A percentile compares a stretch with the other conserved stretches of the same genome.
Conservation (phyloP, 1,140 invertebrate genomes). For the Drosophila asahinai region DNA sequence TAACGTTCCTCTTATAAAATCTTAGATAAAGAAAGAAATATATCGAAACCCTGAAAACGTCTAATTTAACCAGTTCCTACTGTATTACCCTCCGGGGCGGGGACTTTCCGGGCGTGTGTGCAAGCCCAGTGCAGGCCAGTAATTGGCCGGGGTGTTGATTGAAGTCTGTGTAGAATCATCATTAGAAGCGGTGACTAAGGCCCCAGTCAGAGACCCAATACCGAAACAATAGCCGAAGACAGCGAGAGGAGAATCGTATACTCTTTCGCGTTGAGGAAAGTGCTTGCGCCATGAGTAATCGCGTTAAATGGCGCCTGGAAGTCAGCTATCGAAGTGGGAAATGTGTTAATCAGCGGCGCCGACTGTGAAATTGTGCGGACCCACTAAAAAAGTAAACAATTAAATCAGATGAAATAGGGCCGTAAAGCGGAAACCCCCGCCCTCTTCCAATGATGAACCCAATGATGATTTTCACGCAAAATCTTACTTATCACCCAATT, state of each 20-base stretch:
- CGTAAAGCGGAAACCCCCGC: constrained; percentile 29
- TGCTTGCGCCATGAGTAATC: constrained; percentile 66
- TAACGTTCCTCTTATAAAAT: not conserved
- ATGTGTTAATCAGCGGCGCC: constrained; percentile 64
- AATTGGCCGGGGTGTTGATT: constrained; percentile 20
- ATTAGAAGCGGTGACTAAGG: constrained; percentile 67
- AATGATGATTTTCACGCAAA: constrained; percentile 35
- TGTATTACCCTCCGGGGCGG: not conserved
- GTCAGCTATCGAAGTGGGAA: constrained; percentile 27
- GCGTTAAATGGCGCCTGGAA: constrained; percentile 63
- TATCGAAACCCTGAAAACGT: not conserved
- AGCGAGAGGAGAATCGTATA: constrained; percentile 16
- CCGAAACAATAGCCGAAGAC: constrained; percentile 16
- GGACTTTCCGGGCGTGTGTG: constrained; percentile 15
- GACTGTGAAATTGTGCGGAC: constrained; percentile 40
- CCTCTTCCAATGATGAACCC: constrained; percentile 1
- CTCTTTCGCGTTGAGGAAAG: constrained; percentile 18
- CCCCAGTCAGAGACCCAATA: constrained; percentile 21
- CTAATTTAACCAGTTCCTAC: not conserved
- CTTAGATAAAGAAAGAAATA: not conserved
- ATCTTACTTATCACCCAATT: constrained; percentile 23
- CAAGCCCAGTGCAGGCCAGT: constrained; percentile 12
- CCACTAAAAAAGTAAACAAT: constrained; percentile 50
- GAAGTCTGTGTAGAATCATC: constrained; percentile 13
- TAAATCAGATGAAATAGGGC: constrained; percentile 36